Percentiles rank a stretch among this genome's conserved stretches.
Evolutionary conservation across 1,140 invertebrate genomes (phyloP).

Genomic region (Ips nitidus): DNA sequence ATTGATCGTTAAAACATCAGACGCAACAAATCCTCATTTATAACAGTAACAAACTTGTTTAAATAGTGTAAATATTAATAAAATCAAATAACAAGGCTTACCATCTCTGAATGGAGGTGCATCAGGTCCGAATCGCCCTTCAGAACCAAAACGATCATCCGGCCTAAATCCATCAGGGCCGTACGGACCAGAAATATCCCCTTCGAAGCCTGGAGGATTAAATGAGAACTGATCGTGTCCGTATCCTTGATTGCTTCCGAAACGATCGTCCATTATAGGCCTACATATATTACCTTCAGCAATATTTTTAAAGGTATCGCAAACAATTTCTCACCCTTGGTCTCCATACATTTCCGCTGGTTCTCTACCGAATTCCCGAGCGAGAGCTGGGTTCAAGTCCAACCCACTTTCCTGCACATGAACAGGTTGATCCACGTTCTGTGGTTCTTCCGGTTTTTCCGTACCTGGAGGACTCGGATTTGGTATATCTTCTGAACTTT

Average conservation of each 20-base stretch:
- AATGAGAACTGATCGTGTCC: background rate
- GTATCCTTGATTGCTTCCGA: background rate
- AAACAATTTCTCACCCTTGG: no score
- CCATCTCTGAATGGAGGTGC: constrained; percentile 13
- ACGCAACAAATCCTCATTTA: background rate
- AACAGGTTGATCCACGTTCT: no score
- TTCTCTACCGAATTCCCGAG: no score
- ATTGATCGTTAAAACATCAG: background rate
- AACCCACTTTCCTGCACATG: no score
- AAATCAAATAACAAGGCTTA: background rate
- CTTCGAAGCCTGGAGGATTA: background rate
- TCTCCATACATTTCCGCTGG: no score
- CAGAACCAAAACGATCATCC: constrained; percentile 1
- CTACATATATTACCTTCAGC: background rate
- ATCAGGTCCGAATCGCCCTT: constrained; percentile 12
- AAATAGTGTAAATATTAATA: background rate
- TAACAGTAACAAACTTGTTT: background rate
- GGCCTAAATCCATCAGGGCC: background rate
- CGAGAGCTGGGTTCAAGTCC: no score
- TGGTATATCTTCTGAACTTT: no score
- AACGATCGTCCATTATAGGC: background rate
- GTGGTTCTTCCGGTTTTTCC: no score
- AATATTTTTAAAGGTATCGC: background rate
- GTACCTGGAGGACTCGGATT: no score
- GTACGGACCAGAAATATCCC: background rate